Conservation (phyloP, 2,888 invertebrate species). For the Brenthis hecate region DNA sequence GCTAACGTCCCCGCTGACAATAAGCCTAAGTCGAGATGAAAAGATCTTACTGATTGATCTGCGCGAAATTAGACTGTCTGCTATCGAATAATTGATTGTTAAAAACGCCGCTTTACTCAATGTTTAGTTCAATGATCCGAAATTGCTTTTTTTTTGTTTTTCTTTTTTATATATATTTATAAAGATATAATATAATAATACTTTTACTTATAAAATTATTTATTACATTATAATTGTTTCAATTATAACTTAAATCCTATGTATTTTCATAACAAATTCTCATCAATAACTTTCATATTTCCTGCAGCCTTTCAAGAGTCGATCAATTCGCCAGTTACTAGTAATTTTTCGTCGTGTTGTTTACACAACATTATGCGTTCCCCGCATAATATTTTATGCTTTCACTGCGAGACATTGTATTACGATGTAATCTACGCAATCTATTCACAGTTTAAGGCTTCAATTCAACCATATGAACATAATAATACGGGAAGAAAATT, state of each 20-base stretch:
- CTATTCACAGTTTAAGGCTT: slow-evolving; percentile 14
- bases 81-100: slow-evolving; percentile 5
- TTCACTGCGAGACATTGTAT: slow-evolving; percentile 27
- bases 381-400: slow-evolving; percentile 29
- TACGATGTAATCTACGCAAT: slow-evolving; percentile 19
- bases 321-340: neutral
- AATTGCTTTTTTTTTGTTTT: no score
- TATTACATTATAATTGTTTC: no score
- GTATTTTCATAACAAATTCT: no score
- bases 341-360: slow-evolving; percentile 12
- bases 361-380: slow-evolving; percentile 26
- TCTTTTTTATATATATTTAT: no score
- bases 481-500: neutral
- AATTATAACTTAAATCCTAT: no score
- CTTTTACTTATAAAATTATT: no score
- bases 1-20: slow-evolving; percentile 8
- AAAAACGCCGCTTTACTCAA: no score
- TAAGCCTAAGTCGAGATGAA: neutral
- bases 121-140: no score
- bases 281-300: no score
- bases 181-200: no score
- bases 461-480: slow-evolving; percentile 10
- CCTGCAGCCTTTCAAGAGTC: no score
- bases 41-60: slow-evolving; percentile 20
- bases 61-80: slow-evolving; percentile 6